Conservation (phyloP, 2,113 vertebrate species). For the Dipodomys stephensi region DNA sequence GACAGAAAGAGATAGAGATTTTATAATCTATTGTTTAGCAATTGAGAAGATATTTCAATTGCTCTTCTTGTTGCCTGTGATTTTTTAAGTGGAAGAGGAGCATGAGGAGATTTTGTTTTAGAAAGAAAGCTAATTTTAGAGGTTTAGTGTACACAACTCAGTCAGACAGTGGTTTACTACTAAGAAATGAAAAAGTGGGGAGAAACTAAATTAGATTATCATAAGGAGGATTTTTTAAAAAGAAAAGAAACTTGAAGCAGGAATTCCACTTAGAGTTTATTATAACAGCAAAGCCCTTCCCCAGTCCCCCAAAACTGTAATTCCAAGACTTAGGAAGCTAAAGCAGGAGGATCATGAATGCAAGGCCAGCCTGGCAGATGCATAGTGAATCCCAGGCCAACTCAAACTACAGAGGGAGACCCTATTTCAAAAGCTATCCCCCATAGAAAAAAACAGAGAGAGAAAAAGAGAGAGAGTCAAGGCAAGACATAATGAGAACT, state of each 20-base stretch:
- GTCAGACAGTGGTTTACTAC: neutral
- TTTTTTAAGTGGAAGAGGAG: neutral
- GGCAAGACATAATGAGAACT: neutral
- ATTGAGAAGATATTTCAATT: neutral
- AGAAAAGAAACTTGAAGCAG: neutral
- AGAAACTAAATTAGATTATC: neutral
- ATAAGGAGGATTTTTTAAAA: neutral
- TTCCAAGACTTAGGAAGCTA: too few relatives aligned
- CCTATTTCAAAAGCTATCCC: too few relatives aligned
- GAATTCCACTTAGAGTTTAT: neutral
- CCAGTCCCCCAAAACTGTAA: too few relatives aligned
- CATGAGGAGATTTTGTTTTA: neutral
- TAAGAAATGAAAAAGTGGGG: neutral
- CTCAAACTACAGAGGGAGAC: neutral
- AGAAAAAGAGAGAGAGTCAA: neutral
- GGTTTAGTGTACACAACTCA: neutral
- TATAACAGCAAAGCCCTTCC: neutral
- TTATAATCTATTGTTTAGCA: neutral
- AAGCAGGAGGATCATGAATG: neutral
- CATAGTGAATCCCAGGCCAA: neutral
- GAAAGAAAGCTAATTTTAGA: neutral
- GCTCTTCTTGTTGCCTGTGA: neutral
- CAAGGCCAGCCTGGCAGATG: neutral
- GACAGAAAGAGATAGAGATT: neutral
- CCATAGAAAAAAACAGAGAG: too few relatives aligned